These are phyloP conservation scores for Priocnemis perturbator DNA, from an alignment of 2,888 invertebrate species.

Conservation along the genomic window DNA sequence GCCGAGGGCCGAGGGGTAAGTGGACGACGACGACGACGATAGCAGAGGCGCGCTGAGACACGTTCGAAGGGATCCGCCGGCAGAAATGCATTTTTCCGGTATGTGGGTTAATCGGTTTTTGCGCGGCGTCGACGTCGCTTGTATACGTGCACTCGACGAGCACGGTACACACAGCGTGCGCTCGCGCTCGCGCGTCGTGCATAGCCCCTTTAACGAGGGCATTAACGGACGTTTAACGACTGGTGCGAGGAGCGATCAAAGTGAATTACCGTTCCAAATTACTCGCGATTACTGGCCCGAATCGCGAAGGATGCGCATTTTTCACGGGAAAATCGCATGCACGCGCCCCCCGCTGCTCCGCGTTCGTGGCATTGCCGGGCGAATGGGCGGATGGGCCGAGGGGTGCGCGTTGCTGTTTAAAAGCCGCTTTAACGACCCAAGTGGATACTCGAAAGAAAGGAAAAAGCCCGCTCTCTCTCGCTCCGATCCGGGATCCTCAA, in stretches of 20 bases:
- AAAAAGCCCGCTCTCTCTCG: too few relatives aligned
- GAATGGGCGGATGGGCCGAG: too few relatives aligned
- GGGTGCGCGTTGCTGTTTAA: too few relatives aligned
- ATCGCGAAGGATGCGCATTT: constrained; percentile 21
- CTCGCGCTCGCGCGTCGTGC: not conserved
- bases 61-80: constrained; percentile 1
- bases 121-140: constrained; percentile 26
- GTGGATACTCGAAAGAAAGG: too few relatives aligned
- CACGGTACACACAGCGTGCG: not conserved
- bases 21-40: not conserved
- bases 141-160: constrained; percentile 11
- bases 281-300: constrained; percentile 27
- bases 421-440: too few relatives aligned
- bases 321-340: constrained; percentile 1
- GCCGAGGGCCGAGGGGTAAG: not conserved
- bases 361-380: too few relatives aligned
- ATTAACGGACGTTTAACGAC: constrained; percentile 38
- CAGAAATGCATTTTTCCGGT: constrained; percentile 21
- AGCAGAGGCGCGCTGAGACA: not conserved
- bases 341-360: too few relatives aligned
- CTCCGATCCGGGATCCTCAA: too few relatives aligned
- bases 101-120: constrained; percentile 40
- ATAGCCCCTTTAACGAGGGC: constrained; percentile 20
- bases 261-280: constrained; percentile 33
- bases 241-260: constrained; percentile 33